Evolutionary conservation across 2,113 vertebrate species (phyloP).

Genomic region (Lophotis ruficrista): DNA sequence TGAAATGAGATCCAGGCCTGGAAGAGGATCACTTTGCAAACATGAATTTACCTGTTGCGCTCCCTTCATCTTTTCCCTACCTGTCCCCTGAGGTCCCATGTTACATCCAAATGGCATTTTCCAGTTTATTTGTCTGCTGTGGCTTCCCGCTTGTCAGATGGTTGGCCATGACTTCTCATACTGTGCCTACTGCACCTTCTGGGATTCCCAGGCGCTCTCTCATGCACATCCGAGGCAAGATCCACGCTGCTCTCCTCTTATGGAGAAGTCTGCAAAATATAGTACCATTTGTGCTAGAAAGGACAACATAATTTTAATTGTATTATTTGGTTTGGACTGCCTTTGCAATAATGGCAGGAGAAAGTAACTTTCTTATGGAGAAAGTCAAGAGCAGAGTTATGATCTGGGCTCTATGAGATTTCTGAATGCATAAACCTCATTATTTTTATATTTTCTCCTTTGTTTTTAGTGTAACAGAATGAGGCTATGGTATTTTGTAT

Average conservation of each 20-base stretch:
- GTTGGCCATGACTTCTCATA: not conserved
- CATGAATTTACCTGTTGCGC: not conserved
- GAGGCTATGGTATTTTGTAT: not conserved
- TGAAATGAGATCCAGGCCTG: not conserved
- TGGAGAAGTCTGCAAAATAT: not conserved
- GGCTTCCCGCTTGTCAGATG: not conserved
- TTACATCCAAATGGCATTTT: not conserved
- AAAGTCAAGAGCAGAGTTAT: not conserved
- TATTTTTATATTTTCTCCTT: not conserved
- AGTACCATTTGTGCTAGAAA: not conserved
- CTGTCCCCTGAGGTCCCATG: not conserved
- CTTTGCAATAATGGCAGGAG: not conserved
- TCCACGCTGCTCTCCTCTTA: not conserved
- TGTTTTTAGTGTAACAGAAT: not conserved
- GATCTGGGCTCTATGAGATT: not conserved
- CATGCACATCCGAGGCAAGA: not conserved
- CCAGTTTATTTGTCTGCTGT: not conserved
- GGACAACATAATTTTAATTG: not conserved
- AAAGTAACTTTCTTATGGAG: not conserved
- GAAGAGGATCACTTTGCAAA: not conserved
- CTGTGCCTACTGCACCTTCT: not conserved
- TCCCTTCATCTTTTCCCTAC: not conserved
- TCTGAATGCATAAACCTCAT: not conserved
- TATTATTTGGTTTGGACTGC: not conserved
- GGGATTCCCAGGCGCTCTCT: not conserved